A percentile compares a stretch with the other conserved stretches of the same genome.
Evolutionary conservation across 2,113 vertebrate genomes (phyloP).

Genomic region (Struthidea cinerea): DNA sequence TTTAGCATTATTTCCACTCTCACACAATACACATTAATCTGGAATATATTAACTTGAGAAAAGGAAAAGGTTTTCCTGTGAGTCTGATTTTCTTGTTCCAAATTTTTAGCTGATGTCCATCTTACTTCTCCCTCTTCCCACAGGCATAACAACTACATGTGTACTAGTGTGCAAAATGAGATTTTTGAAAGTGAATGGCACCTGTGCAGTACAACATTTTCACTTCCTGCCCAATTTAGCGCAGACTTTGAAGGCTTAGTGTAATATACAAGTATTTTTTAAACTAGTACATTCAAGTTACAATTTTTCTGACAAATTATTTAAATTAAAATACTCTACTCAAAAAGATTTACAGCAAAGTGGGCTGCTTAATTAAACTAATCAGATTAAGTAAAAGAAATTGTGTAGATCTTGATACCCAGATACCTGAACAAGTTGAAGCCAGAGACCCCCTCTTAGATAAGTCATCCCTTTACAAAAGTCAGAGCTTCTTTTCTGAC

Average conservation of each 20-base stretch:
- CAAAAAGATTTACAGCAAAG: not conserved
- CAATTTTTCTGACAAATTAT: not conserved
- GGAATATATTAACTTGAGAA: not conserved
- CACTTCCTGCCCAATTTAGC: not conserved
- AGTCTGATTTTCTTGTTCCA: not conserved
- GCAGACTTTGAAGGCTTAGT: not conserved
- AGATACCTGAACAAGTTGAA: not conserved
- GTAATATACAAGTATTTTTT: not conserved
- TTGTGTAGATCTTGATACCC: not conserved
- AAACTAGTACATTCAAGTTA: not conserved
- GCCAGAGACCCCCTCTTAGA: not conserved
- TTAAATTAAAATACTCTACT: not conserved
- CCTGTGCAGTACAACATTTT: not conserved
- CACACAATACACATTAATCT: not conserved
- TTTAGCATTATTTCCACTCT: not conserved
- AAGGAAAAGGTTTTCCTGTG: not conserved
- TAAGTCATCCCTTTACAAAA: not conserved
- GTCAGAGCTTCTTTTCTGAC: not conserved
- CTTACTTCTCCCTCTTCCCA: not conserved
- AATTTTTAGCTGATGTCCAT: not conserved
- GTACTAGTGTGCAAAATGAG: not conserved
- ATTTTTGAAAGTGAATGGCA: not conserved
- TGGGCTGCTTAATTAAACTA: not conserved
- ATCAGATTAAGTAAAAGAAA: not conserved
- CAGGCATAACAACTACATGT: not conserved